Conservation (phyloP, 2,113 vertebrate species). For the Lanius ludovicianus region DNA sequence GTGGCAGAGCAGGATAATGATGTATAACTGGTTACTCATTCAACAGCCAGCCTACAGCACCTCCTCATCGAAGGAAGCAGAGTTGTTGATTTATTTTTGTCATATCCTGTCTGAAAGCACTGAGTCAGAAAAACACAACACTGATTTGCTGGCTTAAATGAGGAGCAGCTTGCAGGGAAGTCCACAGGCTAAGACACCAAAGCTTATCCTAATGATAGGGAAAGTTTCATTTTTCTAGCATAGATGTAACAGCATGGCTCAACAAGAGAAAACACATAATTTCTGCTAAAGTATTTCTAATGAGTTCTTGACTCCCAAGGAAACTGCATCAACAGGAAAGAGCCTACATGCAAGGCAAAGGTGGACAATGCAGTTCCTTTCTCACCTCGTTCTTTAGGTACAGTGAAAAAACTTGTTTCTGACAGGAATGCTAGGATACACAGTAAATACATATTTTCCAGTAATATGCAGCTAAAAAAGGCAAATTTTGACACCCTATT, state of each 20-base stretch:
- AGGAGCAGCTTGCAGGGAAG: neutral
- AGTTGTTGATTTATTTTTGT: neutral
- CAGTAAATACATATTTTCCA: neutral
- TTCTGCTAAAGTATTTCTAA: neutral
- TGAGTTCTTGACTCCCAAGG: neutral
- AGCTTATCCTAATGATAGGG: neutral
- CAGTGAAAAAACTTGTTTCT: neutral
- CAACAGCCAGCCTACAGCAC: neutral
- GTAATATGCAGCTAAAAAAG: neutral
- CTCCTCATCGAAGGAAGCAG: neutral
- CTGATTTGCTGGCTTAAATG: neutral
- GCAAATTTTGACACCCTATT: neutral
- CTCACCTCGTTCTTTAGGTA: neutral
- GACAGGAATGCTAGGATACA: neutral
- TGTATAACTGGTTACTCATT: neutral
- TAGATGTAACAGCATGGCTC: neutral
- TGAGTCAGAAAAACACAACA: neutral
- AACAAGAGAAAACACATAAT: neutral
- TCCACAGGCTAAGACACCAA: neutral
- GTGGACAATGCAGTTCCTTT: neutral
- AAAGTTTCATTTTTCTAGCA: neutral
- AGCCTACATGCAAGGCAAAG: neutral
- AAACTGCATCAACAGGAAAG: neutral
- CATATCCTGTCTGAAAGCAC: neutral
- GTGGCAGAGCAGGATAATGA: neutral